Evolutionary conservation across 2,888 invertebrate species (phyloP), one percentile per base, ranked within the genome.

Genomic region (Apotomis turbidana): DNA sequence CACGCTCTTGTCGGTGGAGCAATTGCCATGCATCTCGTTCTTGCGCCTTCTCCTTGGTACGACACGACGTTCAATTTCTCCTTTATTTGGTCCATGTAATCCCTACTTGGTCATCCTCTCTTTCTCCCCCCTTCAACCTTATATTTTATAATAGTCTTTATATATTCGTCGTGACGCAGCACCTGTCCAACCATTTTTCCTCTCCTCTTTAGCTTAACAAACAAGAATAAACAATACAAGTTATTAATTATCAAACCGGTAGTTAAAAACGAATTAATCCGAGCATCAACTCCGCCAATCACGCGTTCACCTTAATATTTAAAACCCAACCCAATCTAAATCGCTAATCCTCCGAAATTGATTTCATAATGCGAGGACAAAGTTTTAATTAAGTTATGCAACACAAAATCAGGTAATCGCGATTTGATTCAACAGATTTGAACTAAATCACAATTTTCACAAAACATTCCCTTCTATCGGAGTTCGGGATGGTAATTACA

Each of bases 401-500:
- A 68, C 70, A 72, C 66, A 57, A 71, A 70, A 72, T 71, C 73
- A 76, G 76, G 75, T 77, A 75, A 73, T 70, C 71, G 61, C 62
- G 69, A 71, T 75, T 74, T 71, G 74, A 75, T 71, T 69, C 71
- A 70, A 60, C 67, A 74, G 74, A 75, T 75, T 76, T 69, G 68
- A 78, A 76, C 75, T 75, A 76, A 79, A 80, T 81, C 78, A 80
- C 81, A 81, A 78, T 80, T 82, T 79, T 74, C 74, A 69, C 74
- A 74, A 74, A 73, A 70, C 70, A 70, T 66, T 68, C 70, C 71
- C 78, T 76, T 78, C 73, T 77, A 78, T 80, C 77, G 73, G 80
- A 83, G 79, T 85, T 84, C 59, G 78, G 81, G 84, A 78, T 80
- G 78, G 83, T 80, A 77, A 79, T 81, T 79, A 79, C 83, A 77